phyloP scores from a whole-genome alignment of 2,113 vertebrate species.

The Elachura formosa region DNA sequence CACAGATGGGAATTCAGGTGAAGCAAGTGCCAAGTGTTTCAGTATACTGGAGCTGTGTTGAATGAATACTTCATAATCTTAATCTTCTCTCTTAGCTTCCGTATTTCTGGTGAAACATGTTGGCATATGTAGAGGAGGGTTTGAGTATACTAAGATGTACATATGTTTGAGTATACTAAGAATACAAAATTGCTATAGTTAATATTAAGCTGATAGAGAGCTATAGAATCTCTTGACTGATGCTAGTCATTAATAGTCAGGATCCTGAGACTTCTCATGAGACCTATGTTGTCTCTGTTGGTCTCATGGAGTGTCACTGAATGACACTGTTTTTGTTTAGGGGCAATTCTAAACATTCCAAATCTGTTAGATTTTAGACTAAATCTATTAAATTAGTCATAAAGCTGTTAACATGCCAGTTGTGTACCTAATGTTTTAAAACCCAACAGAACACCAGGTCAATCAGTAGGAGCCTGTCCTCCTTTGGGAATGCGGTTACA shows the following conservation, averaged over 20 bases:
- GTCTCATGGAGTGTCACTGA: background rate
- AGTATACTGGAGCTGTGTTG: background rate
- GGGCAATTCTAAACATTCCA: background rate
- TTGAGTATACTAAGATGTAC: background rate
- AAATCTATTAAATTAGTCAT: background rate
- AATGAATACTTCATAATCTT: background rate
- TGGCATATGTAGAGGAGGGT: background rate
- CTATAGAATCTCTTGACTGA: background rate
- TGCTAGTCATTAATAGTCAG: background rate
- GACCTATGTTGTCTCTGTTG: background rate
- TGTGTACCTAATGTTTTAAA: background rate
- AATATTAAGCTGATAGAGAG: background rate
- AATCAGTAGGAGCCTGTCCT: constrained; percentile 82
- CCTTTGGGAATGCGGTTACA: constrained; percentile 82
- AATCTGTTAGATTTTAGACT: background rate
- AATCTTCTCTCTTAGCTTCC: background rate
- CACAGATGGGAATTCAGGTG: rapidly evolving
- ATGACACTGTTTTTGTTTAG: background rate
- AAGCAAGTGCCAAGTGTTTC: background rate
- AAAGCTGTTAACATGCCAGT: background rate
- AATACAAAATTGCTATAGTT: background rate
- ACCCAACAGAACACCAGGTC: constrained; percentile 72
- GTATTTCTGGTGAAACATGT: background rate
- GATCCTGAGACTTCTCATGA: background rate
- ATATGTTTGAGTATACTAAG: background rate